Conservation (phyloP, 2,113 vertebrate species). For the Chroicocephalus ridibundus region DNA sequence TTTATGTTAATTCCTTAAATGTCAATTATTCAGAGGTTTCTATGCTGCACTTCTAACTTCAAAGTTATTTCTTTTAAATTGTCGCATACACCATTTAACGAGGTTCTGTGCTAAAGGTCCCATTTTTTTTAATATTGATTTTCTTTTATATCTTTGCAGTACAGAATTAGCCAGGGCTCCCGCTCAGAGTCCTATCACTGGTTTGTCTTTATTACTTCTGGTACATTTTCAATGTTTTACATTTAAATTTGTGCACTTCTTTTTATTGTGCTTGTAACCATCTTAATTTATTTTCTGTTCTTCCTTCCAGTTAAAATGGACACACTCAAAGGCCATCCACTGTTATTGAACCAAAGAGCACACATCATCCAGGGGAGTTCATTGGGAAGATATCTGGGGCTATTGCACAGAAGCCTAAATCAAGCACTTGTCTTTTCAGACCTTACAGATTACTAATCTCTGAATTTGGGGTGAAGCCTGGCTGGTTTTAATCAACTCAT, state of each 20-base stretch:
- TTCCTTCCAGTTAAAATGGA: not conserved
- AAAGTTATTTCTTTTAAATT: constrained; percentile 48
- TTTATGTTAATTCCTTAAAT: constrained; percentile 57
- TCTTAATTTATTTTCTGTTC: not conserved
- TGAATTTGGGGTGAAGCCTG: not conserved
- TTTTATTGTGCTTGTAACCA: not conserved
- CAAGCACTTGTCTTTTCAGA: not conserved
- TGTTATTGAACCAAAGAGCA: not conserved
- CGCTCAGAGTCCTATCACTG: not conserved
- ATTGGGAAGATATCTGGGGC: not conserved
- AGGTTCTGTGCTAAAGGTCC: not conserved
- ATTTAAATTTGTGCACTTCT: constrained; percentile 12
- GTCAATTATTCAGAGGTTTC: constrained; percentile 38
- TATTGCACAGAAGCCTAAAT: not conserved
- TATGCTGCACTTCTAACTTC: not conserved
- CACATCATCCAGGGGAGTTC: not conserved
- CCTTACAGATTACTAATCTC: not conserved
- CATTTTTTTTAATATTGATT: not conserved
- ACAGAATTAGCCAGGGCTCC: not conserved
- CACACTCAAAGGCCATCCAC: not conserved
- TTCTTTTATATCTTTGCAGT: constrained; percentile 12
- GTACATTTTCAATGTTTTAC: constrained; percentile 42
- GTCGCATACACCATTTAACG: constrained; percentile 35
- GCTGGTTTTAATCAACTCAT: not conserved
- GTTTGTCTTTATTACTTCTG: constrained; percentile 56